Evolutionary conservation across 2,113 vertebrate species (phyloP).

Genomic region (Canis aureus): DNA sequence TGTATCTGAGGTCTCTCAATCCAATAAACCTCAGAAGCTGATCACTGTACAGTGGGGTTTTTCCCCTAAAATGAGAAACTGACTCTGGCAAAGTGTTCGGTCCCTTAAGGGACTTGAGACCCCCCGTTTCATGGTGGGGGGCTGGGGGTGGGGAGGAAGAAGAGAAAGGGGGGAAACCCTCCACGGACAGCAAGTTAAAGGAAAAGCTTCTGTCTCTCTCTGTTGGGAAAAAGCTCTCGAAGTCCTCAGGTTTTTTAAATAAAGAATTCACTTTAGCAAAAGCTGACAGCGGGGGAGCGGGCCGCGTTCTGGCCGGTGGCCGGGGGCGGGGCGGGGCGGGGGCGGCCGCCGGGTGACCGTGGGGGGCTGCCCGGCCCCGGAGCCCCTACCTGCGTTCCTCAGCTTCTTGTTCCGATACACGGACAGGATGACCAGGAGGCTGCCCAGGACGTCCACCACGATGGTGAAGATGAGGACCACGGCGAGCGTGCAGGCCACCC

Average conservation of each 20-base stretch:
- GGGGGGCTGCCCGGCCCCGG: neutral
- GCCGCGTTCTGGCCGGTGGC: too few relatives aligned
- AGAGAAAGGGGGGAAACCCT: neutral
- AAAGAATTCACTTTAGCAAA: neutral
- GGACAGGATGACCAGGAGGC: slow-evolving; percentile 96
- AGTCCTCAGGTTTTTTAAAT: neutral
- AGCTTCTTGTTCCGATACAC: slow-evolving; percentile 97
- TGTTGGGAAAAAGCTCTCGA: neutral
- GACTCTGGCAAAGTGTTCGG: neutral
- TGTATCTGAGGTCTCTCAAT: too few relatives aligned
- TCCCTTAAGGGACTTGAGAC: neutral
- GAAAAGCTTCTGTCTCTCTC: neutral
- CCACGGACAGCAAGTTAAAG: neutral
- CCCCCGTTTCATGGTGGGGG: neutral
- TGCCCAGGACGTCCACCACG: slow-evolving; percentile 96
- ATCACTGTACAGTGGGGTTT: rapidly evolving
- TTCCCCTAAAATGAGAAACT: neutral
- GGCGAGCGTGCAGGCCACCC: slow-evolving; percentile 93
- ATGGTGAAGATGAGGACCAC: slow-evolving; percentile 96
- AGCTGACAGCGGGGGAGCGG: neutral
- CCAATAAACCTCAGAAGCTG: neutral
- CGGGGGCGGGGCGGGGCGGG: too few relatives aligned
- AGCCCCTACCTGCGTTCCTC: slow-evolving; percentile 88
- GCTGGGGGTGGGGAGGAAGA: too few relatives aligned
- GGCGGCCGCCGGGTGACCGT: neutral